These are phyloP conservation scores for Trichonephila clavipes DNA, from an alignment of 1,140 invertebrate species.

Conservation along the genomic window DNA sequence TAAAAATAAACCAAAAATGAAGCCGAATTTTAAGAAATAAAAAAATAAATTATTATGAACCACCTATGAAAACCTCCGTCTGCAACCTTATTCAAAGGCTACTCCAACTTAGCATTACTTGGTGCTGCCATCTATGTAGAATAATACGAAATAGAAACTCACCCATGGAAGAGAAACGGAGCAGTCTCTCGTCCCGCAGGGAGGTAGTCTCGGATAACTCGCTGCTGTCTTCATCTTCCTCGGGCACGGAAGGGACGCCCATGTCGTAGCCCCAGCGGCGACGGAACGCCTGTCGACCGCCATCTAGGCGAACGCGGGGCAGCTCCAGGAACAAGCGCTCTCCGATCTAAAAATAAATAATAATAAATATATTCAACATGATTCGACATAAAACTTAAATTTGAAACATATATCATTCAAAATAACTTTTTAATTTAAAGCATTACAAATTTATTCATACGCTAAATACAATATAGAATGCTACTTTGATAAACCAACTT, in stretches of 20 bases:
- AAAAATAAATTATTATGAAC: too few species aligned
- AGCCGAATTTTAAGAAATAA: too few species aligned
- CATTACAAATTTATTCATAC: too few species aligned
- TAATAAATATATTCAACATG: not conserved
- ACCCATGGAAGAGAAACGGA: constrained; percentile 77
- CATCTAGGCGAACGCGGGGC: constrained; percentile 86
- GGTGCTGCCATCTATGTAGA: constrained; percentile 51
- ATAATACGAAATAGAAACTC: constrained; percentile 24
- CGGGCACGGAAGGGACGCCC: constrained; percentile 85
- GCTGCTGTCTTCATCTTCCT: constrained; percentile 84
- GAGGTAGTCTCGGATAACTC: constrained; percentile 82
- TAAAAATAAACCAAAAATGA: too few species aligned
- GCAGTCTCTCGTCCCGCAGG: constrained; percentile 76
- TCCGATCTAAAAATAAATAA: constrained; percentile 65
- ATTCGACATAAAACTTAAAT: not conserved
- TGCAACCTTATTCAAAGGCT: too few species aligned
- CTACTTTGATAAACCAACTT: too few species aligned
- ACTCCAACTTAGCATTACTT: too few species aligned
- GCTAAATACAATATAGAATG: too few species aligned
- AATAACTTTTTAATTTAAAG: too few species aligned
- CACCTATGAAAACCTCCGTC: too few species aligned
- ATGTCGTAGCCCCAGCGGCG: constrained; percentile 86
- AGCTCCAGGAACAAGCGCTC: constrained; percentile 82
- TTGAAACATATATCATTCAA: too few species aligned
- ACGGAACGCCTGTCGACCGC: constrained; percentile 84